These are phyloP conservation scores for Athene cunicularia DNA, from an alignment of 2,113 vertebrate genomes.

Conservation along the genomic window DNA sequence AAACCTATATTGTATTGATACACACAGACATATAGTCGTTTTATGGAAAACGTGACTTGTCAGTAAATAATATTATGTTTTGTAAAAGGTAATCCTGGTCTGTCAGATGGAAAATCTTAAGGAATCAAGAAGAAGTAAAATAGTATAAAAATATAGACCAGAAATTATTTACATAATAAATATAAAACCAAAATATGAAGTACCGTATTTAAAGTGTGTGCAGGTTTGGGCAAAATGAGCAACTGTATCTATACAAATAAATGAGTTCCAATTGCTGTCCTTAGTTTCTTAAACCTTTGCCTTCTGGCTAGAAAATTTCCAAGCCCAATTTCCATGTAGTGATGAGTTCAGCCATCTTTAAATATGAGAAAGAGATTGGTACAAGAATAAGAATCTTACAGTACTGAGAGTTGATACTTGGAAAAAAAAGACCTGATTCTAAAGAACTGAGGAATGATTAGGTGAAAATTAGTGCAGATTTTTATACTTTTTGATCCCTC, in stretches of 20 bases:
- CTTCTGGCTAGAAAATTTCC: neutral
- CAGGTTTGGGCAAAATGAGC: neutral
- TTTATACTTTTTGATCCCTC: neutral
- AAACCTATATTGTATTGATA: neutral
- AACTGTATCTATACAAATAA: neutral
- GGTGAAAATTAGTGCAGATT: neutral
- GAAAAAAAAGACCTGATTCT: neutral
- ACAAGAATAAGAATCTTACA: neutral
- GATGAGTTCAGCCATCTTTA: neutral
- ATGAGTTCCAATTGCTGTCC: neutral
- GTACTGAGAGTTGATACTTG: neutral
- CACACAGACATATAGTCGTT: fast-evolving
- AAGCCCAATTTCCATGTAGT: neutral
- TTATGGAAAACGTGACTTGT: neutral
- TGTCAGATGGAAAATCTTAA: neutral
- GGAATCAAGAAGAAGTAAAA: neutral
- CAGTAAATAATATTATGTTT: neutral
- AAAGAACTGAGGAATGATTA: neutral
- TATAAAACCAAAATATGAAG: neutral
- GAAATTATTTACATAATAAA: neutral
- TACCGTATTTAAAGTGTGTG: neutral
- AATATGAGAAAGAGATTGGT: neutral
- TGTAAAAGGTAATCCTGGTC: neutral
- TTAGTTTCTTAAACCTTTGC: neutral
- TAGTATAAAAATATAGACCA: neutral